Percentiles rank a stretch among this genome's conserved stretches.
Conservation (phyloP, 1,140 invertebrate species). For the Pristionchus pacificus region DNA sequence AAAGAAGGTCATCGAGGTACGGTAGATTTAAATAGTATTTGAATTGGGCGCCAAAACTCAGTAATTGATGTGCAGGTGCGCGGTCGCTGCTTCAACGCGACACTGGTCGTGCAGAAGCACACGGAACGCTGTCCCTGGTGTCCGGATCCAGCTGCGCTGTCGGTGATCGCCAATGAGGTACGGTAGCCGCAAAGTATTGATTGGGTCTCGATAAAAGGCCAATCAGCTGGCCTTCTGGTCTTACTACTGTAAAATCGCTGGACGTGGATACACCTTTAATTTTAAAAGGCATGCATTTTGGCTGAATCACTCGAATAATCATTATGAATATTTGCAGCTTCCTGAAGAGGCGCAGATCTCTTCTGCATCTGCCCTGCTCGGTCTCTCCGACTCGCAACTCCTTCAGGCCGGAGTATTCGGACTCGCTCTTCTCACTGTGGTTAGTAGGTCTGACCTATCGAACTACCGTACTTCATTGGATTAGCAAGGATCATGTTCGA, state of each 20-base stretch:
- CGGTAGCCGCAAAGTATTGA: slow-evolving; percentile 14
- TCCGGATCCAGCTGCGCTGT: slow-evolving; percentile 32
- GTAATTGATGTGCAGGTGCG: slow-evolving; percentile 26
- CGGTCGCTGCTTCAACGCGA: slow-evolving; percentile 37
- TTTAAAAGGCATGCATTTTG: no score
- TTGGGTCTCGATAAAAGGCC: background rate
- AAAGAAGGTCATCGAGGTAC: slow-evolving; percentile 2
- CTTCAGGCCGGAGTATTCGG: background rate
- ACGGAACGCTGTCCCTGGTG: slow-evolving; percentile 39
- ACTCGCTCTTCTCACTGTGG: background rate
- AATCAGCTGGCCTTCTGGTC: no score
- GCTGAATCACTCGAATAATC: no score
- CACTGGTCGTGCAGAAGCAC: slow-evolving; percentile 33
- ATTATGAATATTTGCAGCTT: slow-evolving; percentile 3
- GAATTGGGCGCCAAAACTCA: no score
- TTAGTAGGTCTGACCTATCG: no score
- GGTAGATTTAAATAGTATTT: no score
- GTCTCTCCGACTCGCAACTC: background rate
- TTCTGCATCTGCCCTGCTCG: slow-evolving; percentile 1
- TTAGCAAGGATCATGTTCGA: no score
- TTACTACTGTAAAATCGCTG: no score
- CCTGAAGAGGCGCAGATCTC: slow-evolving; percentile 7
- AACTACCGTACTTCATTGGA: no score
- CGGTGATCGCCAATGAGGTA: slow-evolving; percentile 31
- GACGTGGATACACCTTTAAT: no score